Conservation (phyloP, 2,888 invertebrate genomes). For the Eristalis arbustorum region DNA sequence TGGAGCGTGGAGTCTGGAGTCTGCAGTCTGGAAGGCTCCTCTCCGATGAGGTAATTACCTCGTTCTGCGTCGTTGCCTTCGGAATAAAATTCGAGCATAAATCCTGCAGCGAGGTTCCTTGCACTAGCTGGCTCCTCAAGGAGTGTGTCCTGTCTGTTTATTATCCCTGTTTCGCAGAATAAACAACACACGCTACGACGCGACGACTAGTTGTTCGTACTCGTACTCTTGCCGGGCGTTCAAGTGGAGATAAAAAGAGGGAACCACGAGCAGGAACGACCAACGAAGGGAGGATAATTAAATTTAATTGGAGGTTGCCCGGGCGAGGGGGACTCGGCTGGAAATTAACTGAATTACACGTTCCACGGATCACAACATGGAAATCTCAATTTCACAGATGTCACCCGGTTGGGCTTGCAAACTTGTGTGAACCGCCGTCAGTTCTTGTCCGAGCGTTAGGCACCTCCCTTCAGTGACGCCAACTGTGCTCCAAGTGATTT, state of each 20-base stretch:
- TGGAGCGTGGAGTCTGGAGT: not conserved
- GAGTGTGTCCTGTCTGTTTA: not conserved
- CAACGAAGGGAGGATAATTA: conserved; percentile 38
- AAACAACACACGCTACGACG: not conserved
- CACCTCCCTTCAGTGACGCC: not conserved
- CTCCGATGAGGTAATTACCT: conserved; percentile 27
- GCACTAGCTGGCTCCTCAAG: not conserved
- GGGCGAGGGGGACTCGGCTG: not conserved
- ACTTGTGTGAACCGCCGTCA: no score
- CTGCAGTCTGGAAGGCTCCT: not conserved
- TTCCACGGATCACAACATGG: not conserved
- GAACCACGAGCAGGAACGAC: not conserved
- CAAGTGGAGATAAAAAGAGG: not conserved
- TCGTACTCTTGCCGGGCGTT: not conserved
- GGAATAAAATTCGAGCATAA: conserved; percentile 2
- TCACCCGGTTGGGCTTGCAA: conserved; percentile 27
- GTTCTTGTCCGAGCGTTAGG: no score
- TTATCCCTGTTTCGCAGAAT: conserved; percentile 25
- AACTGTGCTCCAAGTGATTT: conserved; percentile 11
- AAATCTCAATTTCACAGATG: conserved; percentile 37
- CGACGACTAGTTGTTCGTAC: not conserved
- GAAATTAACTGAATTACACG: conserved; percentile 40
- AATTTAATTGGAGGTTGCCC: conserved; percentile 17
- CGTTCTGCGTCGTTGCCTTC: not conserved
- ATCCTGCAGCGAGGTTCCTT: conserved; percentile 8